phyloP scores from a whole-genome alignment of 1,140 invertebrate species.

The Triops longicaudatus region DNA sequence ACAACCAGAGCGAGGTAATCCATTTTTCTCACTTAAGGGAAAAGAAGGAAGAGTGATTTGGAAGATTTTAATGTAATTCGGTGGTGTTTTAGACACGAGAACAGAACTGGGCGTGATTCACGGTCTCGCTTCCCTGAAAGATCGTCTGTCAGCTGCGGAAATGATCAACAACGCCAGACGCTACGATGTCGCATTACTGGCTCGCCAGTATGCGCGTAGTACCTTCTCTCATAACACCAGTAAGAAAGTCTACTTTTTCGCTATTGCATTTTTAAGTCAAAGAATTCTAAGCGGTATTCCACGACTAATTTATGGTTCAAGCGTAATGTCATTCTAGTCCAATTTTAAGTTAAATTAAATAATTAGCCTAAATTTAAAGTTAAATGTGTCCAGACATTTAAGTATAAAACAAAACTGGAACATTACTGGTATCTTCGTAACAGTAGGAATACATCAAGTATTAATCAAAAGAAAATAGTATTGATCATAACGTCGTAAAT shows the following conservation, averaged over 20 bases:
- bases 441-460: too few species aligned
- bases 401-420: too few species aligned
- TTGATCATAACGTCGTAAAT: too few species aligned
- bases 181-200: background rate
- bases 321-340: too few species aligned
- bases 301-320: too few species aligned
- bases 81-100: background rate
- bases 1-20: background rate
- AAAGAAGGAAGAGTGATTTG: background rate
- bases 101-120: background rate
- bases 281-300: too few species aligned
- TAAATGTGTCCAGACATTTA: too few species aligned
- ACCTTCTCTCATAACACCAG: background rate
- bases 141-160: slow-evolving; percentile 1
- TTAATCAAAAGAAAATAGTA: too few species aligned
- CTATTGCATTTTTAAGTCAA: background rate
- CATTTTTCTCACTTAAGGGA: background rate
- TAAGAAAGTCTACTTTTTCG: background rate
- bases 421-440: too few species aligned
- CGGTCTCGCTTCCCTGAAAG: background rate
- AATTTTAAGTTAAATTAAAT: too few species aligned
- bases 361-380: too few species aligned
- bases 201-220: background rate
- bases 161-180: slow-evolving; percentile 7
- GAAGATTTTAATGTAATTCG: background rate